Evolutionary conservation across 2,113 vertebrate species (phyloP), one percentile per base, ranked within the genome.

Genomic region (Tursiops truncatus): DNA sequence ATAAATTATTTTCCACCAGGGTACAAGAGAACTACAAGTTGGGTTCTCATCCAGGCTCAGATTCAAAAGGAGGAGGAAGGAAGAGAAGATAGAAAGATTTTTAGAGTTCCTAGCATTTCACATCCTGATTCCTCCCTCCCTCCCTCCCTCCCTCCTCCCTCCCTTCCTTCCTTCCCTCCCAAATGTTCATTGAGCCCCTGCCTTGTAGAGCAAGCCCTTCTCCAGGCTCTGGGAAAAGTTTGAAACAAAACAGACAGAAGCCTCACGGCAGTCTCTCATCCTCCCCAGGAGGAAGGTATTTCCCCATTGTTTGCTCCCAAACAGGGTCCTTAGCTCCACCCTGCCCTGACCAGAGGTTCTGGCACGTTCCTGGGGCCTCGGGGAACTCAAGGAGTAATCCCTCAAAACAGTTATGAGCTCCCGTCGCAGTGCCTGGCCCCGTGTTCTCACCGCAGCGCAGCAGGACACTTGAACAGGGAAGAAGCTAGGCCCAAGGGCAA

Each of bases 201-300:
- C 63, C 77, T 0, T 3, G 7, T 26, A 33, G 0, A 36, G 25
- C 21, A 36, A n/a, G 25, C n/a, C 36, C 8, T 41, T 13, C 74
- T 92, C 73, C 60, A 84, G 38, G 56, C 18, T 68, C 74, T 67
- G 58, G 53, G 56, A 41, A 79, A 44, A 26, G 38, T 60, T 12
- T 13, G 65, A 60, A 91, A 58, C 15, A 58, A 23, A 56, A n/a
- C 23, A 36, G 28, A 81, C 15, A 12, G 33, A 36, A 28, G 90
- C 33, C 23, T 28, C 81, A 12, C 0, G 0, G 0, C 4, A 1
- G 15, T 18, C 67, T 53, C 76, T 33, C 62, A 5, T 2, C 12
- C 5, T 21, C 21, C 74, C 68, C 15, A 5, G 38, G 63, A 53
- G 41, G 47, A 50, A 68, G 53, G 8, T 13, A 3, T 20, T 38